phyloP scores from a whole-genome alignment of 2,888 invertebrate species.

The Zhengitettix transpicula region DNA sequence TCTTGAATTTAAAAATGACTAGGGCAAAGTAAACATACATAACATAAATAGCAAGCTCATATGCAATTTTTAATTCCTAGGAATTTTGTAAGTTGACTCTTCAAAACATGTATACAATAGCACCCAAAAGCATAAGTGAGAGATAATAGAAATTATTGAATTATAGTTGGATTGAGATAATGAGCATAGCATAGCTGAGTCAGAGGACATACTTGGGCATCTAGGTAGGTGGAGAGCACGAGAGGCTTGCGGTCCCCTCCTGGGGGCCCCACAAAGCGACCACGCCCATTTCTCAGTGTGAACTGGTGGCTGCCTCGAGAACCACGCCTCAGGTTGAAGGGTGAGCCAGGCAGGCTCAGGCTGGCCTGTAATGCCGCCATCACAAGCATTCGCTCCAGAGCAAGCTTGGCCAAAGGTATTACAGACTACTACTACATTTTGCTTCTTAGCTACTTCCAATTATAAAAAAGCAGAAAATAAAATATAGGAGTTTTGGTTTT shows the following conservation, averaged over 20 bases:
- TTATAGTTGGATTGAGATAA: not conserved
- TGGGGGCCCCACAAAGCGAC: slow-evolving; percentile 53
- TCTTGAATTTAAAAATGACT: no score
- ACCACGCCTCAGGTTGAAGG: slow-evolving; percentile 81
- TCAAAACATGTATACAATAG: not conserved
- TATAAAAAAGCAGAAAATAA: no score
- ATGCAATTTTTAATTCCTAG: no score
- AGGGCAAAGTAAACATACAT: no score
- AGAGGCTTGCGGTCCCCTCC: slow-evolving; percentile 83
- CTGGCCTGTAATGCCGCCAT: slow-evolving; percentile 59
- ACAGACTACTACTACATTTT: no score
- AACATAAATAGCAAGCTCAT: no score
- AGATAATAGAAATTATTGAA: not conserved
- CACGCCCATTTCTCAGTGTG: slow-evolving; percentile 68
- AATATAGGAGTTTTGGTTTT: no score
- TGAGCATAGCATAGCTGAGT: not conserved
- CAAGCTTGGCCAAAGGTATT: no score
- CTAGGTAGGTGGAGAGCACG: slow-evolving; percentile 85
- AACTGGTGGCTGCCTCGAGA: slow-evolving; percentile 87
- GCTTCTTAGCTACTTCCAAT: no score
- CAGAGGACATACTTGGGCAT: slow-evolving; percentile 42
- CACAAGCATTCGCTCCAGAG: not conserved
- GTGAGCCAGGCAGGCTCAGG: slow-evolving; percentile 91
- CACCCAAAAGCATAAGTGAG: not conserved
- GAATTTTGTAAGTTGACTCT: no score